Evolutionary conservation across 2,113 vertebrate genomes (phyloP).

Genomic region (Leptobrachium leishanense): DNA sequence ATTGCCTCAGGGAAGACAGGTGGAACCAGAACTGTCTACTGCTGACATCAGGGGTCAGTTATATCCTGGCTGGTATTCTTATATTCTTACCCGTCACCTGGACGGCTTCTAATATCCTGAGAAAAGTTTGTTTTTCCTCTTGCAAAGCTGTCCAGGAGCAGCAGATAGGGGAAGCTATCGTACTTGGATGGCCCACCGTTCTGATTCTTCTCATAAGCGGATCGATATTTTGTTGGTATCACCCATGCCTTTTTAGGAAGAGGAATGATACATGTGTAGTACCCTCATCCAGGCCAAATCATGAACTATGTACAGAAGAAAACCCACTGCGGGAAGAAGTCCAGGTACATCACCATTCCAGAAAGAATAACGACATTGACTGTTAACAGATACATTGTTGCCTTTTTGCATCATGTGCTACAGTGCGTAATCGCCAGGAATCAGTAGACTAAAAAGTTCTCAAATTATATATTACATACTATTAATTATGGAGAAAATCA

Average conservation of each 20-base stretch:
- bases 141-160: slow-evolving; percentile 76
- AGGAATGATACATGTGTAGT: background rate
- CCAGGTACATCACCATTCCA: background rate
- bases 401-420: too few relatives aligned
- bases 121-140: slow-evolving; percentile 81
- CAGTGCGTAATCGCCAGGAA: too few relatives aligned
- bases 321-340: background rate
- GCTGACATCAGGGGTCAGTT: slow-evolving; percentile 74
- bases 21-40: slow-evolving; percentile 72
- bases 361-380: background rate
- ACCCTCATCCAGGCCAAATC: background rate
- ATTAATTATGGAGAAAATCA: too few relatives aligned
- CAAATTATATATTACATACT: too few relatives aligned
- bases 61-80: slow-evolving; percentile 74
- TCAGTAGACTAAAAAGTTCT: too few relatives aligned
- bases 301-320: background rate
- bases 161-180: slow-evolving; percentile 88
- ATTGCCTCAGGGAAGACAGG: slow-evolving; percentile 68
- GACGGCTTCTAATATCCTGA: slow-evolving; percentile 79
- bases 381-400: background rate
- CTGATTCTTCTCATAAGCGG: slow-evolving; percentile 79
- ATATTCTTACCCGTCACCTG: slow-evolving; percentile 82
- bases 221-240: slow-evolving; percentile 73
- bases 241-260: background rate
- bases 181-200: slow-evolving; percentile 80